Conservation (phyloP, 2,113 vertebrate genomes). For the Gallinago paraguaiae region DNA sequence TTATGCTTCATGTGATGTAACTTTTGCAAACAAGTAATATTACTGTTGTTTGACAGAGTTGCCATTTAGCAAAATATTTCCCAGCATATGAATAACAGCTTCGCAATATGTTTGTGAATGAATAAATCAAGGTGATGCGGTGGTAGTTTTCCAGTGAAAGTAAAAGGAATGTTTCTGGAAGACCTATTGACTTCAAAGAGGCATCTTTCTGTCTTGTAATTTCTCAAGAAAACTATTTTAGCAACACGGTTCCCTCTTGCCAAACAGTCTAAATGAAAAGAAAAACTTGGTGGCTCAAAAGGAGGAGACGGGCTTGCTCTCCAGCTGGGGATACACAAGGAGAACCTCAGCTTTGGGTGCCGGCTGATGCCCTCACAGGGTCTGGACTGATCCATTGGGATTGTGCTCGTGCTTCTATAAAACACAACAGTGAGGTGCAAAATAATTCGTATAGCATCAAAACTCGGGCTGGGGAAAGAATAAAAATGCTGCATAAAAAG, state of each 20-base stretch:
- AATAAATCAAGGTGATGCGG: not conserved
- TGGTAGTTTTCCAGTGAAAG: not conserved
- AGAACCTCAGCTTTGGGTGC: not conserved
- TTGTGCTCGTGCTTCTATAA: not conserved
- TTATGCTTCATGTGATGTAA: not conserved
- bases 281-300: not conserved
- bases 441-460: not conserved
- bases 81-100: not conserved
- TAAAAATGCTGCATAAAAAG: not conserved
- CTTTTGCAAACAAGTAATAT: not conserved
- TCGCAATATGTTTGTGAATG: not conserved
- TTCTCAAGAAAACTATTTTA: not conserved
- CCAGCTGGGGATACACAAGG: not conserved
- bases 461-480: not conserved
- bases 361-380: not conserved
- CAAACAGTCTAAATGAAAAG: not conserved
- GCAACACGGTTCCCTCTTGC: not conserved
- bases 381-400: not conserved
- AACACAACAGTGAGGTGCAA: not conserved
- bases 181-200: not conserved
- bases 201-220: not conserved
- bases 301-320: not conserved
- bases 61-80: not conserved
- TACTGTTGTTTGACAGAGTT: slow-evolving; percentile 21
- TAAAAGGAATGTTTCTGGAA: not conserved